Evolutionary conservation across 2,797 vertebrate species (phyloP).

Genomic region (Anisognathus igniventris): DNA sequence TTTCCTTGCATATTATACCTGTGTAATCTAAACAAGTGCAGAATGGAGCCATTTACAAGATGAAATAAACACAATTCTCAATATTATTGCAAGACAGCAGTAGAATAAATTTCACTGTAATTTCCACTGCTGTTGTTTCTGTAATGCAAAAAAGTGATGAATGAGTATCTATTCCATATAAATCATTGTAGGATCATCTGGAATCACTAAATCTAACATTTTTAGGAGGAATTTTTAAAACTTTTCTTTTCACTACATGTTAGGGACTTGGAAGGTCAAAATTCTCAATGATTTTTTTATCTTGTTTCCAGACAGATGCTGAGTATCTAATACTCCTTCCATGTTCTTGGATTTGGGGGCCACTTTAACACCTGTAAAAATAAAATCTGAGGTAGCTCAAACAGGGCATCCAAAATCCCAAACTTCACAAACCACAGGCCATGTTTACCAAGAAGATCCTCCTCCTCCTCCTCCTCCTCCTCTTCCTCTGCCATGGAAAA

Average conservation of each 20-base stretch:
- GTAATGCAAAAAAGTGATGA: not conserved
- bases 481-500: not conserved
- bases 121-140: slow-evolving; percentile 18
- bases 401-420: not conserved
- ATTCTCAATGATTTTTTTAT: not conserved
- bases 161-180: not conserved
- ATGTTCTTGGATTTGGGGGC: not conserved
- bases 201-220: not conserved
- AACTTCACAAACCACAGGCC: not conserved
- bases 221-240: not conserved
- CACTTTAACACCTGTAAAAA: not conserved
- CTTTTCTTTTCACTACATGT: not conserved
- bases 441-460: not conserved
- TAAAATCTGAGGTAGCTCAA: not conserved
- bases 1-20: not conserved
- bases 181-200: not conserved
- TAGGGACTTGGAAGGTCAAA: not conserved
- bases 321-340: not conserved
- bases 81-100: not conserved
- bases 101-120: slow-evolving; percentile 30
- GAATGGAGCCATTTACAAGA: slow-evolving; percentile 10
- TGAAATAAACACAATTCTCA: slow-evolving; percentile 15
- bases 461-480: not conserved
- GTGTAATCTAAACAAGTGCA: not conserved
- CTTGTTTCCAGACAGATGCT: not conserved